These are phyloP conservation scores for Drosophila trichaetosa DNA, from an alignment of 2,888 invertebrate species.

Conservation along the genomic window DNA sequence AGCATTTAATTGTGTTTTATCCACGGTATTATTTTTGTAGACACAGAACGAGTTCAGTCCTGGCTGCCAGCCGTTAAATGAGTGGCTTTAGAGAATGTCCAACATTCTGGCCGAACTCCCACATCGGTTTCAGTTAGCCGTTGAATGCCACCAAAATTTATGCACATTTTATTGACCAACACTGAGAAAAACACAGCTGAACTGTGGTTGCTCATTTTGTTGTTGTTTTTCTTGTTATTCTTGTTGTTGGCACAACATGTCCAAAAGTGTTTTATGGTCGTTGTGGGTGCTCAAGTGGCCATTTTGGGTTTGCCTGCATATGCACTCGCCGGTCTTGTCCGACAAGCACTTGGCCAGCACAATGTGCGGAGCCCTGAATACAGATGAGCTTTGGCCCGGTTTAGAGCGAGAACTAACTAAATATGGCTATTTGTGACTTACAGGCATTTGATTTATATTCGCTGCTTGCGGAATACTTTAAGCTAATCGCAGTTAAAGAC, in stretches of 20 bases:
- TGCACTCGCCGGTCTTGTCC: slow-evolving; percentile 65
- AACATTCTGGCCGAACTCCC: slow-evolving; percentile 20
- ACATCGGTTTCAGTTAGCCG: slow-evolving; percentile 47
- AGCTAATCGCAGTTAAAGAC: slow-evolving; percentile 46
- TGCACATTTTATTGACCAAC: slow-evolving; percentile 79
- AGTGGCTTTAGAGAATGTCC: slow-evolving; percentile 34
- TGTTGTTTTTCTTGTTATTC: slow-evolving; percentile 53
- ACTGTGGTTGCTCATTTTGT: slow-evolving; percentile 41
- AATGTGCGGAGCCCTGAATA: slow-evolving; percentile 64
- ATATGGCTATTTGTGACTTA: slow-evolving; percentile 43
- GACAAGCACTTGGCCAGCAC: slow-evolving; percentile 70
- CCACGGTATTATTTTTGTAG: slow-evolving; percentile 39
- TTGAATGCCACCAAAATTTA: slow-evolving; percentile 67
- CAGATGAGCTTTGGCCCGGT: slow-evolving; percentile 63
- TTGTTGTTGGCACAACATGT: slow-evolving; percentile 72
- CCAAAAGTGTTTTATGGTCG: slow-evolving; percentile 79
- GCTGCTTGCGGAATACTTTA: slow-evolving; percentile 23
- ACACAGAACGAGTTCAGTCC: slow-evolving; percentile 26
- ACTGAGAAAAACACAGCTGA: slow-evolving; percentile 55
- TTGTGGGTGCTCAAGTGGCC: slow-evolving; percentile 78
- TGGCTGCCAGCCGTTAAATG: slow-evolving; percentile 56
- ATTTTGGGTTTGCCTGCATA: slow-evolving; percentile 60
- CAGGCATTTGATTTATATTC: slow-evolving; percentile 62
- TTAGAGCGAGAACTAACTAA: slow-evolving; percentile 52
- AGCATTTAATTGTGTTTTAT: background rate